Percentiles rank a stretch among this genome's conserved stretches.
phyloP scores from a whole-genome alignment of 2,797 vertebrate genomes.

The Oceanodroma leucorhoa region DNA sequence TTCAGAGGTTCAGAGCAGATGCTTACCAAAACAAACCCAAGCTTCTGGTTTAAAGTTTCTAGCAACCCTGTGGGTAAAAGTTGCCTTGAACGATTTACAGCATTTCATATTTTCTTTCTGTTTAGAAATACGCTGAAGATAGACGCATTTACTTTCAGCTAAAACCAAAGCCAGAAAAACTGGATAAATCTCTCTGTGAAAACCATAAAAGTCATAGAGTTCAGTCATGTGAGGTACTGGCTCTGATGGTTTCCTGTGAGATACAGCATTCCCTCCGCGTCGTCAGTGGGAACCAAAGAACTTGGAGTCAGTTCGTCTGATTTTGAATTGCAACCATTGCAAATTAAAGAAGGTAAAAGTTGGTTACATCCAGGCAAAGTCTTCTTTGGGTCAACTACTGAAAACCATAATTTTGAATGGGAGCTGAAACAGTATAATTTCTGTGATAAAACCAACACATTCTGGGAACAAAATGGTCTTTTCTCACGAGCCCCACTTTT shows the following conservation, averaged over 20 bases:
- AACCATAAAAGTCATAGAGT: background rate
- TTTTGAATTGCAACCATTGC: background rate
- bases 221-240: background rate
- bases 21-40: slow-evolving; percentile 4
- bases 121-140: background rate
- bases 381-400: background rate
- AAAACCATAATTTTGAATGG: background rate
- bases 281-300: background rate
- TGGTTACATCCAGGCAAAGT: background rate
- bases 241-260: slow-evolving; percentile 11
- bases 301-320: background rate
- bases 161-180: slow-evolving; percentile 18
- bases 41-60: slow-evolving; percentile 9
- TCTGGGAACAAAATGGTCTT: background rate
- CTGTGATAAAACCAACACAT: background rate
- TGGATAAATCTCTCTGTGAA: slow-evolving; percentile 18
- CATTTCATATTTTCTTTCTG: background rate
- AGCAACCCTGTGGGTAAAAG: background rate
- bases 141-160: background rate
- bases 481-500: background rate
- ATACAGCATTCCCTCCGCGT: background rate
- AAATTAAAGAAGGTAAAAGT: background rate
- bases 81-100: background rate
- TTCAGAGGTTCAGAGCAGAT: background rate
- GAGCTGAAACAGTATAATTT: background rate